phyloP scores from a whole-genome alignment of 1,140 invertebrate genomes.

The Conus betulinus region DNA sequence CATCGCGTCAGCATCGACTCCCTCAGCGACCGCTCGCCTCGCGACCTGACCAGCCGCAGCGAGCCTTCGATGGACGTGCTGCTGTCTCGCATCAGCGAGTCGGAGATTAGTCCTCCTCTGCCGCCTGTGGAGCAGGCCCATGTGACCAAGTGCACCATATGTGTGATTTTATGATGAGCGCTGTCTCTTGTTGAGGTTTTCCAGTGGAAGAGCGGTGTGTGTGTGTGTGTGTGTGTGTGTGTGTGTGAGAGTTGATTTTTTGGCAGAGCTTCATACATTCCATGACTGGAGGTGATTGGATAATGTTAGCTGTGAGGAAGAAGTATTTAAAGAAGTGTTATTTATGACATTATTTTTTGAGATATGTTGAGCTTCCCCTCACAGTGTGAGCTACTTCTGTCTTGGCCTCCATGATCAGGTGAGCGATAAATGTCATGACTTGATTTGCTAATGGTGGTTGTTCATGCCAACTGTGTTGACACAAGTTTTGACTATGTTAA shows the following conservation, averaged over 20 bases:
- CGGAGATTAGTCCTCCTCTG: constrained; percentile 21
- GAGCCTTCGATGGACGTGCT: constrained; percentile 46
- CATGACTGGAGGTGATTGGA: no score
- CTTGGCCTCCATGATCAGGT: no score
- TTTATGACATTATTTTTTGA: no score
- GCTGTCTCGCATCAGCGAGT: constrained; percentile 41
- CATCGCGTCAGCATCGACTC: constrained; percentile 34
- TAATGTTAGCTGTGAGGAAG: no score
- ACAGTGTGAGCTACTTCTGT: no score
- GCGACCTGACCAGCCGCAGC: constrained; percentile 15
- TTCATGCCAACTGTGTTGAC: no score
- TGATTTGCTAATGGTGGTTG: no score
- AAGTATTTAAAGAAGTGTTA: no score
- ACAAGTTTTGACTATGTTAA: no score
- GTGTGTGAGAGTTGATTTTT: no score
- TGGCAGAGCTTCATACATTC: background rate
- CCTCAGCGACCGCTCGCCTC: constrained; percentile 37
- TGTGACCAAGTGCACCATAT: constrained; percentile 62
- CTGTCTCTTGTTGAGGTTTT: background rate
- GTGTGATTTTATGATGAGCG: constrained; percentile 50
- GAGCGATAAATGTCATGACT: no score
- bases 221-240: background rate
- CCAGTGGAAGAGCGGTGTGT: background rate
- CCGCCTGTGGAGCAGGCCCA: constrained; percentile 49
- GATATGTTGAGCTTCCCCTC: no score